phyloP scores from a whole-genome alignment of 2,113 vertebrate genomes.

The Cyrtonyx montezumae region DNA sequence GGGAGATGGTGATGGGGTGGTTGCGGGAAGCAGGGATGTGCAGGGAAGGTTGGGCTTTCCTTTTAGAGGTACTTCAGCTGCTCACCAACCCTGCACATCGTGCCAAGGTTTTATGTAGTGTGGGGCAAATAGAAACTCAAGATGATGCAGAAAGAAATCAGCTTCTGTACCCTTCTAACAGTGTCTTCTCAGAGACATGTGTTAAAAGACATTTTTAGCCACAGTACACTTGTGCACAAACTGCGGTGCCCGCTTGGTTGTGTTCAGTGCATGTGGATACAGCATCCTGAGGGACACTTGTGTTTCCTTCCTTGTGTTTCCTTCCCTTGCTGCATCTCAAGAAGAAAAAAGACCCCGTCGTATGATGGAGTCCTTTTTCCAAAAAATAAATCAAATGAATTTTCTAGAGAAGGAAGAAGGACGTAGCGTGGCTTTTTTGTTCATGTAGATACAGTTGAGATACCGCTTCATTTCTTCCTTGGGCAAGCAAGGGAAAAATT shows the following conservation, averaged over 20 bases:
- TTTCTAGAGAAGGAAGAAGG: background rate
- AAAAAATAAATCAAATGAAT: background rate
- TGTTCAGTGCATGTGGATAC: accelerated
- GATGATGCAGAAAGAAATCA: background rate
- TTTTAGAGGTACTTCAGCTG: background rate
- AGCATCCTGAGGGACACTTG: background rate
- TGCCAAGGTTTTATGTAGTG: background rate
- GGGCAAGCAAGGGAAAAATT: background rate
- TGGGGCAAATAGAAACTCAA: background rate
- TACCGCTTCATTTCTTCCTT: background rate
- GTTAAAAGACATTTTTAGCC: no score
- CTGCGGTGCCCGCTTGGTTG: background rate
- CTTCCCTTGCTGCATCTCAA: background rate
- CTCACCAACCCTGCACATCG: background rate
- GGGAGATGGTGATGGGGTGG: background rate
- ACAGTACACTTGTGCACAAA: background rate
- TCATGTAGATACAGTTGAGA: background rate
- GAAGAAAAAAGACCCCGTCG: background rate
- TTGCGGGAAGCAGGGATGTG: constrained; percentile 14
- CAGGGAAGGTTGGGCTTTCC: background rate
- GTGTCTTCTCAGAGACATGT: background rate
- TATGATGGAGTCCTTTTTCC: background rate
- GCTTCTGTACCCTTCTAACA: background rate
- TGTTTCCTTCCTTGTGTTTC: accelerated
- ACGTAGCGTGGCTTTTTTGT: background rate